phyloP scores from a whole-genome alignment of 2,113 vertebrate genomes.

The Neolamprologus kungweensis region DNA sequence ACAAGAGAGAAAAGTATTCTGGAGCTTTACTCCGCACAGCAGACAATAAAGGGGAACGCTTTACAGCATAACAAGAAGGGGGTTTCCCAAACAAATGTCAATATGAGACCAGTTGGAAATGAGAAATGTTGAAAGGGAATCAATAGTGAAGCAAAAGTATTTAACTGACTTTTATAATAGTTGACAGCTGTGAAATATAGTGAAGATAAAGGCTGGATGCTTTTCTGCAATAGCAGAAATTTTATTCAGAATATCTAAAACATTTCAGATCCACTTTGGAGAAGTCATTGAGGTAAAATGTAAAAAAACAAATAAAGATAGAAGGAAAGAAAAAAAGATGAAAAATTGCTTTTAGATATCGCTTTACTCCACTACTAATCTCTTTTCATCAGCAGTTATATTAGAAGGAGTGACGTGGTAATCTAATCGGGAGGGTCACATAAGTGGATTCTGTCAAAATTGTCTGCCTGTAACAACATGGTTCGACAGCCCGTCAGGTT shows the following conservation, averaged over 20 bases:
- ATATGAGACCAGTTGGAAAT: neutral
- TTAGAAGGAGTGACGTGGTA: slow-evolving; percentile 4
- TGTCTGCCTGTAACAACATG: neutral
- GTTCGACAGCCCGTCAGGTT: slow-evolving; percentile 21
- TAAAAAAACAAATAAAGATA: neutral
- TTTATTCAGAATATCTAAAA: neutral
- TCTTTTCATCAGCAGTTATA: slow-evolving; percentile 1
- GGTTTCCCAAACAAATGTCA: neutral
- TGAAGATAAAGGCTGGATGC: neutral
- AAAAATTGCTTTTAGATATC: neutral
- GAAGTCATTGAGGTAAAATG: neutral
- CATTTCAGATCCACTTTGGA: neutral
- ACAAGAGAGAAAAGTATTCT: neutral
- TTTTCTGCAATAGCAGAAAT: neutral
- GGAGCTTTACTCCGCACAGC: neutral
- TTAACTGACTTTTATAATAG: slow-evolving; percentile 65
- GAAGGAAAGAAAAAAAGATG: neutral
- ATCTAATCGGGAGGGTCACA: slow-evolving; percentile 23
- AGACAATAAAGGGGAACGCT: neutral
- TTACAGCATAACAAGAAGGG: neutral
- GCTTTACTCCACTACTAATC: neutral
- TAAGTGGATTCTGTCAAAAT: slow-evolving; percentile 39
- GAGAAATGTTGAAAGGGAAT: neutral
- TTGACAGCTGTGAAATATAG: slow-evolving; percentile 24
- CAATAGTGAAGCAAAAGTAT: slow-evolving; percentile 17